These are phyloP conservation scores for Semicossyphus pulcher DNA, from an alignment of 2,113 vertebrate species.

Conservation along the genomic window DNA sequence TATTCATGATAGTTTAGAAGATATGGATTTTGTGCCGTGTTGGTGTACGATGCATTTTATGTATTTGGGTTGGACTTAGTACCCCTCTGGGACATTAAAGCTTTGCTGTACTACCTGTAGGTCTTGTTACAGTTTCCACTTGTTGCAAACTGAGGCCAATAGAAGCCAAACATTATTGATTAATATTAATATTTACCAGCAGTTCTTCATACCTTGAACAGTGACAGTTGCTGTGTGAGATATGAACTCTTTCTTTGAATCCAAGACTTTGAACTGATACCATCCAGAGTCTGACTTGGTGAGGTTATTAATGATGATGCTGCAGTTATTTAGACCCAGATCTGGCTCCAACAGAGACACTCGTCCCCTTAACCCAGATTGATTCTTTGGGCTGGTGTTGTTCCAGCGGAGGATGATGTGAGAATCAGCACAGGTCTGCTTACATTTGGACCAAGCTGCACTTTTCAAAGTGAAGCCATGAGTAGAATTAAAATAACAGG, in stretches of 20 bases:
- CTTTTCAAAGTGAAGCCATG: background rate
- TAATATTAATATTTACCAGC: too few species aligned
- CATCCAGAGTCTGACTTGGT: conserved; percentile 45
- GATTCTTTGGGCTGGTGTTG: background rate
- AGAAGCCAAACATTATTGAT: background rate
- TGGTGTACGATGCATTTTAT: too few species aligned
- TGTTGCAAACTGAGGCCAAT: background rate
- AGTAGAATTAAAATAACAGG: background rate
- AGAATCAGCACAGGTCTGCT: background rate
- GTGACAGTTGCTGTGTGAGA: background rate
- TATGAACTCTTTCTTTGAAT: accelerated
- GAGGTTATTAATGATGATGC: conserved; percentile 64
- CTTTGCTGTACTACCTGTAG: too few species aligned
- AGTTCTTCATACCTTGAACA: conserved; percentile 51
- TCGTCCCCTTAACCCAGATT: conserved; percentile 7
- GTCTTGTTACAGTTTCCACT: background rate
- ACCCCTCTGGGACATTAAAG: too few species aligned
- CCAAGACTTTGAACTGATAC: background rate
- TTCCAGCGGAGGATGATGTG: conserved; percentile 34
- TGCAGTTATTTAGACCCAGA: conserved; percentile 36
- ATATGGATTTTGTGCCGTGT: too few species aligned
- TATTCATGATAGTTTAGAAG: too few species aligned
- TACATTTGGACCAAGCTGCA: conserved; percentile 25
- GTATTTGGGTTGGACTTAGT: too few species aligned
- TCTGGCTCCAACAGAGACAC: conserved; percentile 52